Evolutionary conservation across 2,888 invertebrate species (phyloP).

Genomic region (Diplolepis rosae): DNA sequence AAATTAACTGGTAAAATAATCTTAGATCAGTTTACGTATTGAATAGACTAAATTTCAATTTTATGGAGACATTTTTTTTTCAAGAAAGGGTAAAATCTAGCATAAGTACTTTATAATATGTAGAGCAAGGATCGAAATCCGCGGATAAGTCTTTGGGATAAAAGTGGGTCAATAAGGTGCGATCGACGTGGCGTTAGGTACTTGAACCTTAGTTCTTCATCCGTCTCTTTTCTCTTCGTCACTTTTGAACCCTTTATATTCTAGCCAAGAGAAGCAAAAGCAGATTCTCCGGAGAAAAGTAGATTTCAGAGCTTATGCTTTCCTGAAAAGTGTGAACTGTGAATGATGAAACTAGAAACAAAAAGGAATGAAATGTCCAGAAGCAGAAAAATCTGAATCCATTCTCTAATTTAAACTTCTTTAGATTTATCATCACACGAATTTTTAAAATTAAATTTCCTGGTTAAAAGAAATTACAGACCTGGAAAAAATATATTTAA

Average conservation of each 20-base stretch:
- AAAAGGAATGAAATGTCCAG: neutral
- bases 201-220: slow-evolving; percentile 21
- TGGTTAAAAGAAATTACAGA: too few species aligned
- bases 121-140: slow-evolving; percentile 17
- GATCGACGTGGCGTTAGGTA: slow-evolving; percentile 23
- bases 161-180: slow-evolving; percentile 28
- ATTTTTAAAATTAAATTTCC: too few species aligned
- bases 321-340: neutral
- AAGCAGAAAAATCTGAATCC: neutral
- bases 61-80: neutral
- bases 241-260: neutral
- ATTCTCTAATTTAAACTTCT: neutral
- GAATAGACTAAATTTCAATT: neutral
- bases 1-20: neutral
- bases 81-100: neutral
- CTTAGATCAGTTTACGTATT: neutral
- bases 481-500: too few species aligned
- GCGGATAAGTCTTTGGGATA: slow-evolving; percentile 4
- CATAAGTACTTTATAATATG: neutral
- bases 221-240: neutral
- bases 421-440: too few species aligned
- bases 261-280: slow-evolving; percentile 4
- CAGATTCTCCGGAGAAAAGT: neutral
- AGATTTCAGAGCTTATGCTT: neutral
- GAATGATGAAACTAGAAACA: neutral